phyloP scores from a whole-genome alignment of 2,113 vertebrate species.

The Acanthisitta chloris region DNA sequence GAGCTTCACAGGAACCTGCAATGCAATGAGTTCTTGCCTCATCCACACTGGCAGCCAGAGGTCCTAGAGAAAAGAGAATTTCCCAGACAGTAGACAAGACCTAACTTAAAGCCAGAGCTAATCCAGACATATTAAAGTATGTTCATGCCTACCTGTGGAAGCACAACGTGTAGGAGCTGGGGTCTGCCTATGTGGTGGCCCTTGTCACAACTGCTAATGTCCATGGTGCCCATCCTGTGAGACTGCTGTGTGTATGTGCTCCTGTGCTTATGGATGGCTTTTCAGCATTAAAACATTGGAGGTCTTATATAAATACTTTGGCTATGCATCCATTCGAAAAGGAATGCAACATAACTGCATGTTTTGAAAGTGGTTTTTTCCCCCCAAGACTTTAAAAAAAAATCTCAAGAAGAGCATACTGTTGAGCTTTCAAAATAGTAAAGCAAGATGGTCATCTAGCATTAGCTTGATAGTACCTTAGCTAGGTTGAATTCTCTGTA shows the following conservation, averaged over 20 bases:
- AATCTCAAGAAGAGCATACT: not conserved
- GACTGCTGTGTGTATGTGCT: not conserved
- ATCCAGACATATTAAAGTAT: not conserved
- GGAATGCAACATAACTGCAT: not conserved
- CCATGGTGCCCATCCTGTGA: accelerated
- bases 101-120: not conserved
- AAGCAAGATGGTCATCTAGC: not conserved
- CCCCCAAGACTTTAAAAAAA: not conserved
- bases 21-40: not conserved
- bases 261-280: accelerated
- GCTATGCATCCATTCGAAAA: not conserved
- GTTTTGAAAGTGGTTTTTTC: not conserved
- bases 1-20: not conserved
- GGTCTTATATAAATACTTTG: not conserved
- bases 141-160: not conserved
- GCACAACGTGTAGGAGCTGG: not conserved
- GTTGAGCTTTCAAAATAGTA: not conserved
- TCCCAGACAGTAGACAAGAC: not conserved
- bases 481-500: not conserved
- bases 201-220: not conserved
- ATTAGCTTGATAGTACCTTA: not conserved
- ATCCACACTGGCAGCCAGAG: accelerated
- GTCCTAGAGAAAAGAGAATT: not conserved
- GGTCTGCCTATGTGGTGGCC: not conserved
- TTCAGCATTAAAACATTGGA: too few species aligned